Base-by-base conservation (phyloP, 2,797 vertebrate species). In the Linurgus olivaceus region DNA sequence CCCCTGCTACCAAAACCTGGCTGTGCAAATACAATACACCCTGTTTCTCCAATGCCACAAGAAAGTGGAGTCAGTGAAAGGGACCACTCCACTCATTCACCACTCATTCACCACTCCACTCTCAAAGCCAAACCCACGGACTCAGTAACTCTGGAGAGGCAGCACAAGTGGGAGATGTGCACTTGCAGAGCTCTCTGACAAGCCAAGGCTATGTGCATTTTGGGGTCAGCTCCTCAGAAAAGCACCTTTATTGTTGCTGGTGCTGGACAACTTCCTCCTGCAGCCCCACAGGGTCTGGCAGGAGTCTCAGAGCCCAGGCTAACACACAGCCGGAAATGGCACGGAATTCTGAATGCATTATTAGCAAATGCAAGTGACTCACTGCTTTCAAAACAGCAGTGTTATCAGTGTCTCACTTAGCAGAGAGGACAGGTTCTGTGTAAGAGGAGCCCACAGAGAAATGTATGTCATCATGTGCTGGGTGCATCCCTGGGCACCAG, bases 221-320 rank as follows among this genome's bases (percentile, higher is more conserved):
- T 12, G 6, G 29, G 42, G 19, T 9, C 13, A 6, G 19, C 5
- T 74, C 9, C 1, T 40, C 31, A 23, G 26, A 66, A 66, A 74
- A 50, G 3, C 55, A 44, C 29, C 55, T 62, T 28, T n/a, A 44
- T 42, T 1, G 1, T 65, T 72, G 23, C 55, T 87, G 72, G 21
- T 29, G 23, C 26, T 35, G 24, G 4, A 24, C 37, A 33, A 17
- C 26, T 31, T 68, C 44, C 38, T 68, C 50, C 54, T 25, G 25
- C 0, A 0, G 31, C 29, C 16, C 17, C 6, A 1, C 14, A 4
- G 28, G 37, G 26, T 25, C 35, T 88, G 23, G 24, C 35, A 20
- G 33, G 5, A 51, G 14, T 37, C 21, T 47, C 61, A 38, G 42
- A 71, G 40, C 10, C 20, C 57, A 26, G 29, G 37, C 33, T 66